Conservation (phyloP, 2,797 vertebrate species). For the Cossypha niveicapilla region DNA sequence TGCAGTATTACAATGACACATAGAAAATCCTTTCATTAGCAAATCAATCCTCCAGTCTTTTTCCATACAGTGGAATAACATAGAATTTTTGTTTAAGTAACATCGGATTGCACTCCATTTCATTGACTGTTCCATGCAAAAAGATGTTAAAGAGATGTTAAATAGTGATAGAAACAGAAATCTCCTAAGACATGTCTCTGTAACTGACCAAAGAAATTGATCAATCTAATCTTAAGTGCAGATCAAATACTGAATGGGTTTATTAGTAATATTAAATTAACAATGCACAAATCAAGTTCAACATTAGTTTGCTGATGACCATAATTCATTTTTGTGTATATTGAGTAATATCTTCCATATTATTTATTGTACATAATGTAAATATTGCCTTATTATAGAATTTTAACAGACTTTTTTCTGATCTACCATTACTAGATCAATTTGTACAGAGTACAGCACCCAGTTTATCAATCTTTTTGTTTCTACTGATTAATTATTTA, state of each 20-base stretch:
- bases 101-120: background rate
- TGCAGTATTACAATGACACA: background rate
- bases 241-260: background rate
- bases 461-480: conserved; percentile 21
- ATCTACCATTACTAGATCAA: background rate
- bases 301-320: background rate
- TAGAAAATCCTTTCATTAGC: background rate
- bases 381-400: background rate
- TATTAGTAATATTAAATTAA: background rate
- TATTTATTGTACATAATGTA: background rate
- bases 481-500: conserved; percentile 32
- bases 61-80: background rate
- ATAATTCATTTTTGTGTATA: background rate
- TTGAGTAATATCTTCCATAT: background rate
- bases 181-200: background rate
- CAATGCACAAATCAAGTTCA: background rate
- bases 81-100: background rate
- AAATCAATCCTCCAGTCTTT: background rate
- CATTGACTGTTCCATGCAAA: background rate
- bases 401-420: background rate
- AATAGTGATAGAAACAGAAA: background rate
- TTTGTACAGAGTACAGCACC: background rate
- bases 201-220: background rate
- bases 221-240: background rate
- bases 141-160: background rate